Percentiles rank a stretch among this genome's conserved stretches.
Evolutionary conservation across 2,888 invertebrate species (phyloP).

Genomic region (Drosophila antonietae): DNA sequence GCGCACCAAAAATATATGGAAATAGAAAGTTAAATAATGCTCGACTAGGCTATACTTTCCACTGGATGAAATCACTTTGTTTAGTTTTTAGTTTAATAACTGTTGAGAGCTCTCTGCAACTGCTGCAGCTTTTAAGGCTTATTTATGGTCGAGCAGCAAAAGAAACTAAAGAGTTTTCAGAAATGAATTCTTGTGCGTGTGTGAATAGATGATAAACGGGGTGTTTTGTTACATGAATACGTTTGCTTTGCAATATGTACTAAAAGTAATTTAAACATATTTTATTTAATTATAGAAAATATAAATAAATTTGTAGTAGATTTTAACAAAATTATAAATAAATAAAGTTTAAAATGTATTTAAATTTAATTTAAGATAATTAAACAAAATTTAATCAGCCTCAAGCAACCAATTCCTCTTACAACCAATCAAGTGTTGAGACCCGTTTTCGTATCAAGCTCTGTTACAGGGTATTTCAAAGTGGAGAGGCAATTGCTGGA

Average conservation of each 20-base stretch:
- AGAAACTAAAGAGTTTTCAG: background rate
- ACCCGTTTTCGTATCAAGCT: background rate
- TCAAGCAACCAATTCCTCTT: no score
- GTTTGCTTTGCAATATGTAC: background rate
- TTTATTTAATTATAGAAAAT: no score
- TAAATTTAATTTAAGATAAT: no score
- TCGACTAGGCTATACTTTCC: slow-evolving; percentile 29
- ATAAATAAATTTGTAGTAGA: no score
- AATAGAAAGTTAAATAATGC: slow-evolving; percentile 6
- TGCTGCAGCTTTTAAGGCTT: background rate
- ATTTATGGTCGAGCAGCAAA: background rate
- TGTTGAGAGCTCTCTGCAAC: background rate
- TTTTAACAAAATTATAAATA: no score
- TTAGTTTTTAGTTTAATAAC: background rate
- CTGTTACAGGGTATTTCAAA: slow-evolving; percentile 25
- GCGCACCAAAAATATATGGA: slow-evolving; percentile 42
- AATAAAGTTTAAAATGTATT: no score
- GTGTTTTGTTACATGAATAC: background rate
- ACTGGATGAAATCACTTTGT: background rate
- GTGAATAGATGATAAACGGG: background rate
- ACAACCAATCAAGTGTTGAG: background rate
- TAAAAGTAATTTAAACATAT: background rate
- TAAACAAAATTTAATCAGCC: no score
- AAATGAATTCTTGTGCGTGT: no score
- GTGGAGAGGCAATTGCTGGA: slow-evolving; percentile 29